phyloP scores from a whole-genome alignment of 2,888 invertebrate genomes.

The Perdita meconis region DNA sequence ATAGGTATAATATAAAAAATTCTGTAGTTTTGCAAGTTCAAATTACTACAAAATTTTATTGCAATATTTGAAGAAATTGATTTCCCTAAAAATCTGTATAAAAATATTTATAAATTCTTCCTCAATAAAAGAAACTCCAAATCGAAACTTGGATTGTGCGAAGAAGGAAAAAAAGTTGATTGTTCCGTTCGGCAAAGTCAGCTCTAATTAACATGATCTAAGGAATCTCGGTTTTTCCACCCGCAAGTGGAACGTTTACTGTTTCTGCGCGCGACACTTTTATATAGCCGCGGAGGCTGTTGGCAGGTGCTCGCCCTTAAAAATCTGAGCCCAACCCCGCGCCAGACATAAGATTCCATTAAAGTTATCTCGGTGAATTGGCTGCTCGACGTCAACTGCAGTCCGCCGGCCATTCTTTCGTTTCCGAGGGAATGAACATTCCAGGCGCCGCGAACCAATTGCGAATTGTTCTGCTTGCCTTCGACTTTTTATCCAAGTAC shows the following conservation, averaged over 20 bases:
- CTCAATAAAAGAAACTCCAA: too few species aligned
- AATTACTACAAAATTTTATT: too few species aligned
- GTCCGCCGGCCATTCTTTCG: conserved; percentile 57
- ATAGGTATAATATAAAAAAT: too few species aligned
- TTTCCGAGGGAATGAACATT: conserved; percentile 45
- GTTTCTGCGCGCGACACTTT: conserved; percentile 54
- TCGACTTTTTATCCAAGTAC: too few species aligned
- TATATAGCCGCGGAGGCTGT: conserved; percentile 54
- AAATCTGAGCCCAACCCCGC: conserved; percentile 38
- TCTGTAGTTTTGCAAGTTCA: too few species aligned
- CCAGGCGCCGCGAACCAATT: conserved; percentile 38
- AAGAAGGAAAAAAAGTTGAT: too few species aligned
- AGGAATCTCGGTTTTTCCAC: not conserved
- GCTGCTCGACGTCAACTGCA: conserved; percentile 61
- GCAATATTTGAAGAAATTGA: too few species aligned
- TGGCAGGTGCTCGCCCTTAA: conserved; percentile 45
- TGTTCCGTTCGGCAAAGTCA: not conserved
- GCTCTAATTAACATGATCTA: conserved; percentile 28
- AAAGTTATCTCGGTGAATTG: conserved; percentile 62
- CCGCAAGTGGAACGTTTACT: conserved; percentile 36
- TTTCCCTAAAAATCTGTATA: too few species aligned
- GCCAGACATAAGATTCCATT: conserved; percentile 66
- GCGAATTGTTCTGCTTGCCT: conserved; percentile 37
- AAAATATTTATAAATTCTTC: too few species aligned
- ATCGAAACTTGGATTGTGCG: too few species aligned